A percentile compares a stretch with the other conserved stretches of the same genome.
Conservation (phyloP, 2,113 vertebrate species). For the Vicugna pacos region DNA sequence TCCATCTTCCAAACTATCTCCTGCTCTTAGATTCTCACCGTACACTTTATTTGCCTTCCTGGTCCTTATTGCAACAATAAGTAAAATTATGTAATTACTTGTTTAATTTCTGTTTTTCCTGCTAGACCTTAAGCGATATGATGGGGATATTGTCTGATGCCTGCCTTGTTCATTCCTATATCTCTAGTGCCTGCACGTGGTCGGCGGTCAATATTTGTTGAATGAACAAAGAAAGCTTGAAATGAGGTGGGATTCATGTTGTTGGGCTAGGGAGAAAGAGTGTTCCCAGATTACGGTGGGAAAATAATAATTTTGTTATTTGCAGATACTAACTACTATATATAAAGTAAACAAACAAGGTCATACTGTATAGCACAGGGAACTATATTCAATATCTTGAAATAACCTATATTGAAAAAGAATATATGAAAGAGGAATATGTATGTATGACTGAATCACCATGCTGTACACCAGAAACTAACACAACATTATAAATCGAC, state of each 20-base stretch:
- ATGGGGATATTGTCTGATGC: neutral
- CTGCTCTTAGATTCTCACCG: neutral
- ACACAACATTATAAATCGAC: too few relatives aligned
- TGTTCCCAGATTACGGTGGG: neutral
- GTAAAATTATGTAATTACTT: slow-evolving; percentile 18
- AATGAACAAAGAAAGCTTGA: neutral
- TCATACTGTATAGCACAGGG: too few relatives aligned
- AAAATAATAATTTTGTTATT: neutral
- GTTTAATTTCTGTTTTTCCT: slow-evolving; percentile 17
- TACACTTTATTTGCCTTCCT: neutral
- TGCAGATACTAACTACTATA: too few relatives aligned
- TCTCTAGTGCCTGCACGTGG: neutral
- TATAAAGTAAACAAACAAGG: too few relatives aligned
- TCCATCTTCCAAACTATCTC: neutral
- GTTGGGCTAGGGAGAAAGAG: neutral
- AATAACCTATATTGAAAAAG: too few relatives aligned
- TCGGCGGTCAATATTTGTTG: neutral
- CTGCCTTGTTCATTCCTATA: neutral
- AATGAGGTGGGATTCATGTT: neutral
- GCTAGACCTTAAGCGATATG: neutral
- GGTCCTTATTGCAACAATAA: neutral
- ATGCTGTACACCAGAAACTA: too few relatives aligned
- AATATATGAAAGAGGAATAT: too few relatives aligned
- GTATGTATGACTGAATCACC: too few relatives aligned
- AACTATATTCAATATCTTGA: too few relatives aligned